Evolutionary conservation across 2,113 vertebrate genomes (phyloP).

Genomic region (Cyprichromis sp.): DNA sequence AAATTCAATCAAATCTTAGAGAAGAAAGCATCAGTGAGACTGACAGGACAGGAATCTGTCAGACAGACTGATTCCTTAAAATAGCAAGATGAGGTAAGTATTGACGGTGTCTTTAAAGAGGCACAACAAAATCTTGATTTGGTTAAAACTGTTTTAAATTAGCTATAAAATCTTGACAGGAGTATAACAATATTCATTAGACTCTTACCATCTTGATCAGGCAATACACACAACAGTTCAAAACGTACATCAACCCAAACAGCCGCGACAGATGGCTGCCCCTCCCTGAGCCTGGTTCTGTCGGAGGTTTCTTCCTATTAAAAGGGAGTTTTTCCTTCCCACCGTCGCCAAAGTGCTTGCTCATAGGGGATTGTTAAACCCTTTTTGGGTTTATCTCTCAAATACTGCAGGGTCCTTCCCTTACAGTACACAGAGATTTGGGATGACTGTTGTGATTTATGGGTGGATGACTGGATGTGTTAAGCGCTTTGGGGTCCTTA

Average conservation of each 20-base stretch:
- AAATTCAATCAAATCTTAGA: background rate
- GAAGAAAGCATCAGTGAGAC: background rate
- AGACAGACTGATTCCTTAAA: background rate
- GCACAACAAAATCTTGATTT: background rate
- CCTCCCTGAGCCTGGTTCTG: background rate
- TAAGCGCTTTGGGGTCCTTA: rapidly evolving
- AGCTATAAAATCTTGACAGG: background rate
- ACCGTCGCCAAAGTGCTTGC: background rate
- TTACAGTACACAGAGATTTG: background rate
- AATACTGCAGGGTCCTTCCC: background rate
- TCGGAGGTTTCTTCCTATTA: background rate
- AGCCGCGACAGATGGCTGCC: background rate
- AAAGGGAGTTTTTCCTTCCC: background rate
- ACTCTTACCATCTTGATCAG: background rate
- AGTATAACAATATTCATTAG: background rate
- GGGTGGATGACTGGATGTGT: background rate
- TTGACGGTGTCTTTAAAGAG: background rate
- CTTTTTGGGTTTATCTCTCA: background rate
- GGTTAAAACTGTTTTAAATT: background rate
- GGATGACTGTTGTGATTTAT: background rate
- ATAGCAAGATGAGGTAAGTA: background rate
- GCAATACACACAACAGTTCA: background rate
- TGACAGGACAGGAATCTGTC: background rate
- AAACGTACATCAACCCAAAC: background rate
- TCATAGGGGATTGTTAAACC: background rate